phyloP scores from a whole-genome alignment of 92 coral and sea anemone species.

The Siderastrea radians region DNA sequence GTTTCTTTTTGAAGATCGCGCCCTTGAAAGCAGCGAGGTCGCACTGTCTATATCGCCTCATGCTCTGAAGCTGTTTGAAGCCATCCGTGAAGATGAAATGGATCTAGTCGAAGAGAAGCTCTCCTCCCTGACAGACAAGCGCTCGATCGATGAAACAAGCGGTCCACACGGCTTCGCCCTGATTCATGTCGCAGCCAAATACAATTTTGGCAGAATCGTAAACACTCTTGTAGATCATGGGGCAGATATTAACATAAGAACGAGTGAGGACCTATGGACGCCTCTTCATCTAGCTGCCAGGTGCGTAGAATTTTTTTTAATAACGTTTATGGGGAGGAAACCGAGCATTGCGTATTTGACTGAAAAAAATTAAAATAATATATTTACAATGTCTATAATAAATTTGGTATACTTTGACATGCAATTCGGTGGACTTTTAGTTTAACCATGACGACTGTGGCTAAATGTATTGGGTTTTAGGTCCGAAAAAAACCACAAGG shows the following conservation, averaged over 20 bases:
- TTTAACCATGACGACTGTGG: no score
- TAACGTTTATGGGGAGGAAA: no score
- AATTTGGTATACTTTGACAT: no score
- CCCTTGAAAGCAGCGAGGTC: slow-evolving; percentile 18
- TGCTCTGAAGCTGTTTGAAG: slow-evolving; percentile 41
- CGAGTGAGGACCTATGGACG: slow-evolving; percentile 51
- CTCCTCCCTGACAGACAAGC: slow-evolving; percentile 20
- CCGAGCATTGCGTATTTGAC: no score
- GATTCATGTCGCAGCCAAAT: slow-evolving; percentile 65
- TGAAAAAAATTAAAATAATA: no score
- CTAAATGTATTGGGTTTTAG: no score
- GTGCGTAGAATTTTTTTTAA: slow-evolving; percentile 8
- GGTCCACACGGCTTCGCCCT: slow-evolving; percentile 46
- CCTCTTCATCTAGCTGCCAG: slow-evolving; percentile 72
- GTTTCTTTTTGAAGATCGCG: neutral
- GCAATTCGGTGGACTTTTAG: no score
- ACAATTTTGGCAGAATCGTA: slow-evolving; percentile 52
- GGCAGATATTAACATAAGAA: slow-evolving; percentile 50
- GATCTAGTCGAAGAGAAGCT: slow-evolving; percentile 58
- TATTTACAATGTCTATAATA: no score
- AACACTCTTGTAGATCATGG: slow-evolving; percentile 51
- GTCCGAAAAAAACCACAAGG: no score
- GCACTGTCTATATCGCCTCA: slow-evolving; percentile 18
- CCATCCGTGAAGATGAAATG: slow-evolving; percentile 61
- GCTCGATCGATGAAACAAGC: slow-evolving; percentile 35